Conservation (phyloP, 2,797 vertebrate species). For the Melanotaenia parkinsoni region DNA sequence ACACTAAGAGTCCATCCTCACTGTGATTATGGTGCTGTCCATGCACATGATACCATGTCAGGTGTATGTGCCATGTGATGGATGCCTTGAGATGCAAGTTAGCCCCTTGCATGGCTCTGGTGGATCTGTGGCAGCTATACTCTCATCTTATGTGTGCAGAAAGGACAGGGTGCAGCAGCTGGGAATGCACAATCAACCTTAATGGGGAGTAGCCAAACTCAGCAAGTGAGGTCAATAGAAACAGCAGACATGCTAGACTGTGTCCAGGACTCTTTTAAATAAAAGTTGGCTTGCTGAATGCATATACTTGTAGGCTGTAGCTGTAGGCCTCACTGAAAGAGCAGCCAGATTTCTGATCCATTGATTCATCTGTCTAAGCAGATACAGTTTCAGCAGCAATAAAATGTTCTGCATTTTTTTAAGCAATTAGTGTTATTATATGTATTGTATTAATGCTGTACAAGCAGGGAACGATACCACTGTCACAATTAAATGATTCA, state of each 20-base stretch:
- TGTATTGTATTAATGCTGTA: background rate
- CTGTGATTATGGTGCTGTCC: slow-evolving; percentile 22
- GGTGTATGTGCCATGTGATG: slow-evolving; percentile 63
- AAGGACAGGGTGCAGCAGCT: slow-evolving; percentile 75
- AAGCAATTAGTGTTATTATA: too few relatives aligned
- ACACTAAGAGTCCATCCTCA: slow-evolving; percentile 4
- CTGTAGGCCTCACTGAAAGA: too few relatives aligned
- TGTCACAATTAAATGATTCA: background rate
- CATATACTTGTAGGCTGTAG: too few relatives aligned
- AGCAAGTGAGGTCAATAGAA: slow-evolving; percentile 52
- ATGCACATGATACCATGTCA: slow-evolving; percentile 44
- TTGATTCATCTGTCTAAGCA: too few relatives aligned
- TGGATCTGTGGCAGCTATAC: slow-evolving; percentile 27
- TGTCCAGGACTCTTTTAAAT: slow-evolving; percentile 13
- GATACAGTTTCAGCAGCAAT: too few relatives aligned
- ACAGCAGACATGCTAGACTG: slow-evolving; percentile 28
- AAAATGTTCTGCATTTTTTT: too few relatives aligned
- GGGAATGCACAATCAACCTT: slow-evolving; percentile 75
- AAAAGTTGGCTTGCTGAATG: too few relatives aligned
- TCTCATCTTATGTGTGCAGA: slow-evolving; percentile 46
- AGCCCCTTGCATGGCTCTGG: slow-evolving; percentile 12
- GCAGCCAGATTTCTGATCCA: too few relatives aligned
- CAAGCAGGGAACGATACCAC: background rate
- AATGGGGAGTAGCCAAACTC: slow-evolving; percentile 61
- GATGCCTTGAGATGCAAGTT: slow-evolving; percentile 6